Evolutionary conservation across 2,888 invertebrate genomes (phyloP), one percentile per base, ranked within the genome.

Genomic region (Ametastegia equiseti): DNA sequence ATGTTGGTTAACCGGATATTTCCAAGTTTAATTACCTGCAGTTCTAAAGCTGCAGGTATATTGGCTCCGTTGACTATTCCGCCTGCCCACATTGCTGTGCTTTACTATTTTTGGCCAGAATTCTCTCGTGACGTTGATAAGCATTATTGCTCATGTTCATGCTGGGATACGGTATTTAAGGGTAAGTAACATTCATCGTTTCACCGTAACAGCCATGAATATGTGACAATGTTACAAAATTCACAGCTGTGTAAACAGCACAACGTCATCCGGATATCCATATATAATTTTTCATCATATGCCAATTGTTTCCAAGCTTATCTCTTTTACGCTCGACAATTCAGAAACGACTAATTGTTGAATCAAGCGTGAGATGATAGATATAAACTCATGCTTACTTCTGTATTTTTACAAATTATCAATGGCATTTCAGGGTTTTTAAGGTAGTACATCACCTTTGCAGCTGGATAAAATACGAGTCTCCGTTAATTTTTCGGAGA

Each of bases 91-190:
- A 95, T 95, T 81, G 92, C 93, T 71, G 92, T 94, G 80, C 91
- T 95, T 50, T 94, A 94, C 91, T 93, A 94, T 88, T 94, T 95
- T 87, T 96, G 96, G 96, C 93, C 94, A 87, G 94, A 95, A 86
- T 95, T 94, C 90, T 94, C 95, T 57, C 93, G 94, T 30, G 93
- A 93, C 83, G 94, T 96, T 69, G 95, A 95, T 88, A 93, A 92
- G 84, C 92, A 93, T 81, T 94, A 93, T 85, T 96, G 96, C 88
- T 94, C 94, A 19, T 96, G 96, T 90, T 94, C 95, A 13, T 96
- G 96, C 89, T 96, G 96, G 95, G 96, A 96, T 88, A 96, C 96
- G 0, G 94, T 96, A 7, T 96, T 96, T 88, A 95, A 96, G 93
- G 96, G 95, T 94, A 90, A 86, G 77, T 60, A 60, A 42, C 15